These are phyloP conservation scores for Neopipo cinnamomea DNA, from an alignment of 2,113 vertebrate genomes.

Conservation along the genomic window DNA sequence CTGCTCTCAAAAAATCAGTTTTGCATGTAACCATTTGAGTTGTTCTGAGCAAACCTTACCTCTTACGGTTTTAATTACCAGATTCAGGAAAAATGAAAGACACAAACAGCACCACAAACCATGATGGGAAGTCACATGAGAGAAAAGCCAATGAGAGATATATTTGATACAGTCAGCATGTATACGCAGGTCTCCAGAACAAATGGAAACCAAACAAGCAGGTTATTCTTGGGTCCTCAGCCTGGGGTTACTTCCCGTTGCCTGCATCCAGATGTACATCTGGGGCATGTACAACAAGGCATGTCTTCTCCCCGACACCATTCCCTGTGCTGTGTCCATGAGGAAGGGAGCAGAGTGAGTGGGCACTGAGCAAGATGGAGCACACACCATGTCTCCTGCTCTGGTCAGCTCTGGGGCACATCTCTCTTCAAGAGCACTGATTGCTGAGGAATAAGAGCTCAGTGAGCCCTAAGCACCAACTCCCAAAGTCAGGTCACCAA, in stretches of 20 bases:
- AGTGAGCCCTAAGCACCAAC: background rate
- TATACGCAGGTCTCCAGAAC: rapidly evolving
- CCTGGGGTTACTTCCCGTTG: rapidly evolving
- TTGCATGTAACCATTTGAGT: background rate
- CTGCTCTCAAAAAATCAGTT: background rate
- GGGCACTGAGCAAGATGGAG: rapidly evolving
- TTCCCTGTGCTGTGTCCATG: rapidly evolving
- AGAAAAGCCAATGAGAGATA: background rate
- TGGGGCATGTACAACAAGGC: rapidly evolving
- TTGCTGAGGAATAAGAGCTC: rapidly evolving
- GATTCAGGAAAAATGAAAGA: background rate
- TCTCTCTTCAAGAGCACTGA: rapidly evolving
- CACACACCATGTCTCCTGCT: background rate
- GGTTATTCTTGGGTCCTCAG: background rate
- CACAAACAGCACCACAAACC: background rate
- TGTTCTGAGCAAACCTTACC: background rate
- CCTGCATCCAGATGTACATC: rapidly evolving
- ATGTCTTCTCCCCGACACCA: rapidly evolving
- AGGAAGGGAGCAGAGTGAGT: rapidly evolving
- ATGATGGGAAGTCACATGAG: background rate
- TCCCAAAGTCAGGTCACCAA: background rate
- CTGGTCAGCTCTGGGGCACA: rapidly evolving
- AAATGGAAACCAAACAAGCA: background rate
- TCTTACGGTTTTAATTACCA: background rate
- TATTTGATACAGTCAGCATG: background rate